Evolutionary conservation across 2,888 invertebrate genomes (phyloP).

Genomic region (Drosophila suboccidentalis): DNA sequence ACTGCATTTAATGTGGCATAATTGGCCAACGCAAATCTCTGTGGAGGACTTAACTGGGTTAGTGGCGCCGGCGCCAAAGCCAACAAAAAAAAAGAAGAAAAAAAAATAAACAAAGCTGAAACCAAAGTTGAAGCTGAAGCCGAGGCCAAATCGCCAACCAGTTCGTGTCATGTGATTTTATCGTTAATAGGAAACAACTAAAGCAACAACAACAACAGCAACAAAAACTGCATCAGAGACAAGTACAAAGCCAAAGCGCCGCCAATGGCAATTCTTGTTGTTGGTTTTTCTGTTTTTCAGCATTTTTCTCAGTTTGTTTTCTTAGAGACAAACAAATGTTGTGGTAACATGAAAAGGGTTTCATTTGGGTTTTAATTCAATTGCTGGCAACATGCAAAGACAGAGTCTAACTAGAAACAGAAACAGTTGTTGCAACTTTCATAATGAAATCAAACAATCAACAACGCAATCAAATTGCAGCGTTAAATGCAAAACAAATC

Average conservation of each 20-base stretch:
- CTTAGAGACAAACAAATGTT: constrained; percentile 66
- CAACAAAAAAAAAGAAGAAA: constrained; percentile 14
- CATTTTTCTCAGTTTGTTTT: constrained; percentile 15
- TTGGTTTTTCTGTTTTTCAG: constrained; percentile 21
- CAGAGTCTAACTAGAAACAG: constrained; percentile 12
- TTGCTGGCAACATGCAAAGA: constrained; percentile 47
- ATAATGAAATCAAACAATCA: constrained; percentile 67
- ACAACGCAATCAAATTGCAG: constrained; percentile 60
- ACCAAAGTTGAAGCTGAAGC: constrained; percentile 45
- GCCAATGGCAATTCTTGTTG: constrained; percentile 65
- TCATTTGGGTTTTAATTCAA: constrained; percentile 67
- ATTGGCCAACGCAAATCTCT: constrained; percentile 66
- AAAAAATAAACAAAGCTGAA: constrained; percentile 32
- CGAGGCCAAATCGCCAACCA: constrained; percentile 77
- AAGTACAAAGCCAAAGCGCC: constrained; percentile 78
- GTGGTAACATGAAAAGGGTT: constrained; percentile 77
- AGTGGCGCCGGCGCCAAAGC: constrained; percentile 78
- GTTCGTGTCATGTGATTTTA: constrained; percentile 81
- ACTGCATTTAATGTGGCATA: constrained; percentile 73
- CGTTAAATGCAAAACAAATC: constrained; percentile 36
- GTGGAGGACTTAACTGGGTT: constrained; percentile 69
- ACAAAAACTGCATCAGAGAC: constrained; percentile 55
- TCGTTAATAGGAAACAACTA: constrained; percentile 81
- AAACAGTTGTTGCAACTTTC: constrained; percentile 47
- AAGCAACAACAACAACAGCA: constrained; percentile 38